phyloP scores from a whole-genome alignment of 2,113 vertebrate species.

The Sarotherodon lohbergeri region DNA sequence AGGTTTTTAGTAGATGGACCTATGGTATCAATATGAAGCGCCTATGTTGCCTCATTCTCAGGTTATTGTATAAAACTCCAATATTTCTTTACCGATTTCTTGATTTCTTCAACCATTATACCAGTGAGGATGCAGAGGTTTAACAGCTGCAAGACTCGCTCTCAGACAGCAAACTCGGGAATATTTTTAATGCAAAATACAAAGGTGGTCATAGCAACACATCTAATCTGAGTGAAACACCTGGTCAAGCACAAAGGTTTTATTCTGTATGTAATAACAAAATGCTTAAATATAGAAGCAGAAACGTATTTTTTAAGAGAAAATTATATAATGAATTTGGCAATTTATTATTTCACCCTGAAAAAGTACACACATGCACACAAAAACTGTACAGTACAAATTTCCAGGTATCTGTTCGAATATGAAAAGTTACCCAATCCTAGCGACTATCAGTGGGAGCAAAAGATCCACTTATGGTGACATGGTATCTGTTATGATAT shows the following conservation, averaged over 20 bases:
- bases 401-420: background rate
- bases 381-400: background rate
- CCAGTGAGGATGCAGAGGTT: too few relatives aligned
- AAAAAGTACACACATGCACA: background rate
- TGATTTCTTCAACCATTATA: too few relatives aligned
- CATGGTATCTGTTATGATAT: background rate
- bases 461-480: rapidly evolving
- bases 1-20: background rate
- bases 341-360: background rate
- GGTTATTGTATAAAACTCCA: too few relatives aligned
- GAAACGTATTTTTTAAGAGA: background rate
- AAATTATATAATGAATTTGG: background rate
- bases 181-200: background rate
- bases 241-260: background rate
- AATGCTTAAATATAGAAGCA: background rate
- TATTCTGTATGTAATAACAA: background rate
- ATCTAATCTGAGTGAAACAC: background rate
- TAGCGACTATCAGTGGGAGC: rapidly evolving
- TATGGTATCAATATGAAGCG: too few relatives aligned
- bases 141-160: too few relatives aligned
- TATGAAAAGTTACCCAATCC: background rate
- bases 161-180: background rate
- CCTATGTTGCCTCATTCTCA: too few relatives aligned
- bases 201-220: background rate
- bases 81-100: too few relatives aligned